Conservation (phyloP, 2,797 vertebrate species). For the Chaetophractus vellerosus region DNA sequence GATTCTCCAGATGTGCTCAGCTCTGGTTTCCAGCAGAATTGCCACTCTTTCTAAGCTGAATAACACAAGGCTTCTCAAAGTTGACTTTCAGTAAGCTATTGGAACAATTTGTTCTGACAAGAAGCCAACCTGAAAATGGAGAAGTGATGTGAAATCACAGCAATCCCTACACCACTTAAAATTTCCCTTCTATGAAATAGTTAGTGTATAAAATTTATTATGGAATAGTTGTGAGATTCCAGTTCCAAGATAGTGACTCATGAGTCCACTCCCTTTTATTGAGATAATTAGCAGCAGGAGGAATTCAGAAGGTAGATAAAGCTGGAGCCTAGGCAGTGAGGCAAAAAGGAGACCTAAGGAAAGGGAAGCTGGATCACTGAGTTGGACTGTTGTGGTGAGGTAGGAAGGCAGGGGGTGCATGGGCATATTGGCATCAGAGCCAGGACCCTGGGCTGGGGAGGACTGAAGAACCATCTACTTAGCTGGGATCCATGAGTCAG, state of each 20-base stretch:
- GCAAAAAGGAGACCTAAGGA: background rate
- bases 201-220: background rate
- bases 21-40: background rate
- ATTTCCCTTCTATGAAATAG: background rate
- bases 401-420: background rate
- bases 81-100: background rate
- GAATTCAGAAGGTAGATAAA: background rate
- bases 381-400: no score
- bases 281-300: background rate
- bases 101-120: background rate
- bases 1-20: conserved; percentile 3
- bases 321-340: background rate
- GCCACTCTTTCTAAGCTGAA: background rate
- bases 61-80: background rate
- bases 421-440: no score
- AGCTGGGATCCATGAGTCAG: background rate
- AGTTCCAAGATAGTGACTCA: background rate
- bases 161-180: background rate
- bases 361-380: background rate
- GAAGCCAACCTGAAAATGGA: conserved; percentile 1
- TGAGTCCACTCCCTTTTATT: background rate
- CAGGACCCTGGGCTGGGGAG: background rate
- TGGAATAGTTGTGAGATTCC: background rate
- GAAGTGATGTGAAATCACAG: conserved; percentile 5
- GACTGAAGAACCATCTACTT: background rate